Conservation (phyloP, 1,140 invertebrate species). For the Lanistes nyassanus region DNA sequence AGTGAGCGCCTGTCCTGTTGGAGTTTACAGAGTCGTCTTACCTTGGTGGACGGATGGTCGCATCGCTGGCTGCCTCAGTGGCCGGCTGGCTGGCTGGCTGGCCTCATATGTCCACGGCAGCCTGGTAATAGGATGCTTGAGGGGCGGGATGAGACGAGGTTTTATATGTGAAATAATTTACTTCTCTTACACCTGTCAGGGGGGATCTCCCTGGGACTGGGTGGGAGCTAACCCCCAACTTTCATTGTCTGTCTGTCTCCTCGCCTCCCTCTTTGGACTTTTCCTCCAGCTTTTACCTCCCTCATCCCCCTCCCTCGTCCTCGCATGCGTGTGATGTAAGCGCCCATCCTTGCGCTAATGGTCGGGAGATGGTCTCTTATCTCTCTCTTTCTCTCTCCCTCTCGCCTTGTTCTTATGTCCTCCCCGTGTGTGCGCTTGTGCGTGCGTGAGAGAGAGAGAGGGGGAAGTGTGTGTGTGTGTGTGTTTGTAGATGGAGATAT, state of each 20-base stretch:
- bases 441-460: no score
- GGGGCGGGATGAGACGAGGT: not conserved
- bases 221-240: not conserved
- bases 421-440: no score
- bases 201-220: not conserved
- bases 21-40: no score
- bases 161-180: not conserved
- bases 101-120: no score
- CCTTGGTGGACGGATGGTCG: no score
- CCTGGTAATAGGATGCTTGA: not conserved
- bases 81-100: no score
- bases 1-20: no score
- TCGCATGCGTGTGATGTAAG: not conserved
- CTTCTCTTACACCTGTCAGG: not conserved
- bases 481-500: not conserved
- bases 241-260: not conserved
- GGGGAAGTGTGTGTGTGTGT: conserved; percentile 2
- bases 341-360: not conserved
- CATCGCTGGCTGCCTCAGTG: no score
- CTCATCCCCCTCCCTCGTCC: not conserved
- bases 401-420: not conserved
- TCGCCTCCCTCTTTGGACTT: not conserved
- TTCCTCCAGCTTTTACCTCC: not conserved
- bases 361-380: not conserved
- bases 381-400: conserved; percentile 4